Evolutionary conservation across 2,113 vertebrate species (phyloP).

Genomic region (Seriola aureovittata): DNA sequence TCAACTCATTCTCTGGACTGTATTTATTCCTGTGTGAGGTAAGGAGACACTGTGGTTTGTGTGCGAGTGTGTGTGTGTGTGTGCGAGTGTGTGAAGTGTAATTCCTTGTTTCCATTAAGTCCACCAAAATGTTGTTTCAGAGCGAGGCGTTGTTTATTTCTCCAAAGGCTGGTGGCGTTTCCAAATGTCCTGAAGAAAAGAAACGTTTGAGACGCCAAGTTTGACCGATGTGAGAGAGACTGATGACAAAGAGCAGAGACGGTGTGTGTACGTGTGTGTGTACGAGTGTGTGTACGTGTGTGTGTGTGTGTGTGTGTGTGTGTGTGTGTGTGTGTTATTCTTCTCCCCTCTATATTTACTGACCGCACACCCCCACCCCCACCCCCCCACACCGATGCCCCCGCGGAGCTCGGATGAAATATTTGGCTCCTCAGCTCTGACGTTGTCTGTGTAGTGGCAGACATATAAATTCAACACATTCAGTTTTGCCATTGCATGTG

Average conservation of each 20-base stretch:
- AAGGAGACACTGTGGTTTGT: slow-evolving; percentile 30
- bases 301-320: slow-evolving; percentile 20
- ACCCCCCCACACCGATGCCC: slow-evolving; percentile 1
- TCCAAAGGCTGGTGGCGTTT: slow-evolving; percentile 57
- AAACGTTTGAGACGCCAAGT: slow-evolving; percentile 29
- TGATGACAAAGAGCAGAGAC: slow-evolving; percentile 56
- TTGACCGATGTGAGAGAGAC: slow-evolving; percentile 29
- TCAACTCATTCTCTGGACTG: slow-evolving; percentile 6
- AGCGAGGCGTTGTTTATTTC: slow-evolving; percentile 53
- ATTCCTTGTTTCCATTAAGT: slow-evolving; percentile 50
- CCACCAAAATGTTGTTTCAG: slow-evolving; percentile 37
- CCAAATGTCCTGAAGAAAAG: slow-evolving; percentile 23
- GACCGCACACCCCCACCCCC: slow-evolving; percentile 36
- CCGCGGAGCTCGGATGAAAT: slow-evolving; percentile 47
- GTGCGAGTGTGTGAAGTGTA: slow-evolving; percentile 13
- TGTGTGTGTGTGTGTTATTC: slow-evolving; percentile 25
- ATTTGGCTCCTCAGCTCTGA: slow-evolving; percentile 39
- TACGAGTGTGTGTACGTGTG: slow-evolving; percentile 20
- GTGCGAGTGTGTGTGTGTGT: slow-evolving; percentile 46
- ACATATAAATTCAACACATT: slow-evolving; percentile 38
- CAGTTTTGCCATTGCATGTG: slow-evolving; percentile 16
- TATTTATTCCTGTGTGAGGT: slow-evolving; percentile 43
- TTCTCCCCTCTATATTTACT: slow-evolving; percentile 53
- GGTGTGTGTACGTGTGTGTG: slow-evolving; percentile 40
- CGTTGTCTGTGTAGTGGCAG: slow-evolving; percentile 28